phyloP scores from a whole-genome alignment of 2,888 invertebrate genomes.

The Acanthopleura granulata region DNA sequence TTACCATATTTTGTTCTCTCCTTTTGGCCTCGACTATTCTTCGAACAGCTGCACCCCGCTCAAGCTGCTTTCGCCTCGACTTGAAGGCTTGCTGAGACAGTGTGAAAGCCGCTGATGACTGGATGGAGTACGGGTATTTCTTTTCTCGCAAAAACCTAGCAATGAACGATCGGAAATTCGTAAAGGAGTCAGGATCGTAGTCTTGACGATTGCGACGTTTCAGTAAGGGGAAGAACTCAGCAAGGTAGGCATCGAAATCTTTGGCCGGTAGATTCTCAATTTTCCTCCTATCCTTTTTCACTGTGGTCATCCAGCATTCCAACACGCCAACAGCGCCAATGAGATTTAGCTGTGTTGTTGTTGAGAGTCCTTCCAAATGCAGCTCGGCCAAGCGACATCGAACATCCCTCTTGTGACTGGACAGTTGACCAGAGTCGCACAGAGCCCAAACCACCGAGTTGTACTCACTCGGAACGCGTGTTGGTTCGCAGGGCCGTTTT shows the following conservation, averaged over 20 bases:
- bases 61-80: not conserved
- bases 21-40: not conserved
- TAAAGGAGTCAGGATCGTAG: not conserved
- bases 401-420: not conserved
- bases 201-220: not conserved
- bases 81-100: not conserved
- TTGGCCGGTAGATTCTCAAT: not conserved
- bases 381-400: not conserved
- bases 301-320: not conserved
- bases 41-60: not conserved
- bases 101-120: not conserved
- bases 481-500: no score
- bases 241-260: not conserved
- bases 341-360: not conserved
- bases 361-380: not conserved
- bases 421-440: not conserved
- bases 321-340: not conserved
- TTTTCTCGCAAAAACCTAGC: not conserved
- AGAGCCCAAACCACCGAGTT: not conserved
- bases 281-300: not conserved
- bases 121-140: not conserved
- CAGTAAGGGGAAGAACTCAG: conserved; percentile 3
- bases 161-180: conserved; percentile 12
- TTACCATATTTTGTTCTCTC: no score
- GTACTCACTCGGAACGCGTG: not conserved